Evolutionary conservation across 1,140 invertebrate genomes (phyloP).

Genomic region (Zaprionus ghesquierei): DNA sequence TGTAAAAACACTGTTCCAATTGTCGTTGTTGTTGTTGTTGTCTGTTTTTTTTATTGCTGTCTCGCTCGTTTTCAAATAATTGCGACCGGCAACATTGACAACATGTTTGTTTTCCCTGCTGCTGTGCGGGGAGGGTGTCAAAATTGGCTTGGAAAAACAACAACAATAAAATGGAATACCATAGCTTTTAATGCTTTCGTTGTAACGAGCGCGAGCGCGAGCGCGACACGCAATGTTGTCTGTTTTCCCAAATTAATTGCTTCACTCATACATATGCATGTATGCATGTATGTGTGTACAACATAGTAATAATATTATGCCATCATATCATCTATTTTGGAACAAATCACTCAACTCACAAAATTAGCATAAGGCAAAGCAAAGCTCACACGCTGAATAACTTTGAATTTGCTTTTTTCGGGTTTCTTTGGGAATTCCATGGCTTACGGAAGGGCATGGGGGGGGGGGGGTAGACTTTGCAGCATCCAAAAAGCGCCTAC

Average conservation of each 20-base stretch:
- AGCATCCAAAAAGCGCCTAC: neutral
- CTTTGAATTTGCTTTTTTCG: neutral
- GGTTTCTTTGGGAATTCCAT: neutral
- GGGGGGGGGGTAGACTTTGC: neutral
- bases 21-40: slow-evolving; percentile 9
- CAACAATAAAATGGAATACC: neutral
- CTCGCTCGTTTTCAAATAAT: slow-evolving; percentile 37
- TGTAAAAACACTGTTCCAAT: neutral
- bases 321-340: neutral
- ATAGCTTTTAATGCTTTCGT: neutral
- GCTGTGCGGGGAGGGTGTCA: neutral
- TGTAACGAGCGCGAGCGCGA: neutral
- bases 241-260: neutral
- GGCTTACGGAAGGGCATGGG: neutral
- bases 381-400: neutral
- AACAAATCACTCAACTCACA: neutral
- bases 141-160: neutral
- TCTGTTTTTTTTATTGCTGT: neutral
- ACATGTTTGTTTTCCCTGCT: slow-evolving; percentile 26
- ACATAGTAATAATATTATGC: neutral
- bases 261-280: neutral
- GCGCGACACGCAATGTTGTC: neutral
- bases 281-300: no score
- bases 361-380: neutral
- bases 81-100: slow-evolving; percentile 34